Evolutionary conservation across 2,888 invertebrate species (phyloP).

Genomic region (Falcaria lacertinaria): DNA sequence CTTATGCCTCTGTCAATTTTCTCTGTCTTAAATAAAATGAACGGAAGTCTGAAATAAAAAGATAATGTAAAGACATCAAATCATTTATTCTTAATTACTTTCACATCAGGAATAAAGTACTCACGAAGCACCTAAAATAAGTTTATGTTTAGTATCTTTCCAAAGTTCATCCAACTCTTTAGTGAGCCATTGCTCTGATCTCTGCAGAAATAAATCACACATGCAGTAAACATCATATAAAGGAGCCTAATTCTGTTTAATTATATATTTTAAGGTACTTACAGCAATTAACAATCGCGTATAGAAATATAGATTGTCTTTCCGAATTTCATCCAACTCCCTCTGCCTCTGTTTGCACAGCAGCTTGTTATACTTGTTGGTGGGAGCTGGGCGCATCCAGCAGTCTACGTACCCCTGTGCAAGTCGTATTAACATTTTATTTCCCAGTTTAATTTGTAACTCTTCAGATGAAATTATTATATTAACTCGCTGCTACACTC

Average conservation of each 20-base stretch:
- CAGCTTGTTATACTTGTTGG: constrained; percentile 47
- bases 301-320: constrained; percentile 54
- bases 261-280: constrained; percentile 27
- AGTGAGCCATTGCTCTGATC: constrained; percentile 64
- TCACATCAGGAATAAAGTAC: constrained; percentile 19
- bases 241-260: too few relatives aligned
- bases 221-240: too few relatives aligned
- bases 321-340: constrained; percentile 41
- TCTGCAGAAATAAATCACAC: constrained; percentile 51
- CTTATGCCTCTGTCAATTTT: constrained; percentile 59
- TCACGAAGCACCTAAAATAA: constrained; percentile 69
- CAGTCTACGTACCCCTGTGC: constrained; percentile 70
- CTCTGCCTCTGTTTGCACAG: constrained; percentile 58
- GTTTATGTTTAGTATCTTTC: constrained; percentile 64
- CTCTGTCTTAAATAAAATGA: constrained; percentile 67
- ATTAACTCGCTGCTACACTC: too few relatives aligned
- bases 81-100: too few relatives aligned
- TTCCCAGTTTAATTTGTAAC: too few relatives aligned
- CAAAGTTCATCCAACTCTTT: constrained; percentile 58
- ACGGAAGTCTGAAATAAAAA: constrained; percentile 55
- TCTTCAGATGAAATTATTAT: too few relatives aligned
- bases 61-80: neutral
- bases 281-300: constrained; percentile 58
- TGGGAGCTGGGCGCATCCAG: constrained; percentile 48
- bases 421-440: too few relatives aligned